phyloP scores from a whole-genome alignment of 2,113 vertebrate genomes.

The Hemiscyllium ocellatum region DNA sequence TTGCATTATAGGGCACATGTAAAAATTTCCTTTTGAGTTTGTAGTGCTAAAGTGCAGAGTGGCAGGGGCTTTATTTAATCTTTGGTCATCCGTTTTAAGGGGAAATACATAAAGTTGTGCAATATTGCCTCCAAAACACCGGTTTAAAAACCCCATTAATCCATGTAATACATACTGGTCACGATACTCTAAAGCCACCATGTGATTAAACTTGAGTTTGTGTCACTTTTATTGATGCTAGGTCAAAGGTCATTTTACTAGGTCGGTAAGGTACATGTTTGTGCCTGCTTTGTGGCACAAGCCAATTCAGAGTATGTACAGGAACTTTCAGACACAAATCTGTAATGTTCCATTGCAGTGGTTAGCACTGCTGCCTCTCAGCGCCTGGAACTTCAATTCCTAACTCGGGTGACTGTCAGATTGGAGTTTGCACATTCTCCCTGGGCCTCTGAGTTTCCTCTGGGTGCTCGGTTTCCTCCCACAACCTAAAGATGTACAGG shows the following conservation, averaged over 20 bases:
- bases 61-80: not conserved
- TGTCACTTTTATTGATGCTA: not conserved
- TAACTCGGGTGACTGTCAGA: too few relatives aligned
- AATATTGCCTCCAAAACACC: not conserved
- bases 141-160: not conserved
- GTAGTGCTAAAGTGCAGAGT: not conserved
- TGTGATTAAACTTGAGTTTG: not conserved
- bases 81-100: not conserved
- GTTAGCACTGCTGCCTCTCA: not conserved
- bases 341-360: not conserved
- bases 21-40: not conserved
- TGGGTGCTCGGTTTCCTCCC: too few relatives aligned
- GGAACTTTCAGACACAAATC: not conserved
- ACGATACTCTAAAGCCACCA: not conserved
- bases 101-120: not conserved
- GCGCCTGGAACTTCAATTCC: too few relatives aligned
- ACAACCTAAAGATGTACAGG: too few relatives aligned
- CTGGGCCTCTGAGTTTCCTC: too few relatives aligned
- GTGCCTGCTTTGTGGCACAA: too few relatives aligned
- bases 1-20: not conserved
- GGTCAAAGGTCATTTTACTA: not conserved
- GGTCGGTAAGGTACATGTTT: too few relatives aligned
- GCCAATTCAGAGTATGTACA: not conserved
- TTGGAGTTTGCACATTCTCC: too few relatives aligned
- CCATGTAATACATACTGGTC: not conserved